Base-by-base conservation (phyloP, 2,113 vertebrate species). In the Malurus elegans region DNA sequence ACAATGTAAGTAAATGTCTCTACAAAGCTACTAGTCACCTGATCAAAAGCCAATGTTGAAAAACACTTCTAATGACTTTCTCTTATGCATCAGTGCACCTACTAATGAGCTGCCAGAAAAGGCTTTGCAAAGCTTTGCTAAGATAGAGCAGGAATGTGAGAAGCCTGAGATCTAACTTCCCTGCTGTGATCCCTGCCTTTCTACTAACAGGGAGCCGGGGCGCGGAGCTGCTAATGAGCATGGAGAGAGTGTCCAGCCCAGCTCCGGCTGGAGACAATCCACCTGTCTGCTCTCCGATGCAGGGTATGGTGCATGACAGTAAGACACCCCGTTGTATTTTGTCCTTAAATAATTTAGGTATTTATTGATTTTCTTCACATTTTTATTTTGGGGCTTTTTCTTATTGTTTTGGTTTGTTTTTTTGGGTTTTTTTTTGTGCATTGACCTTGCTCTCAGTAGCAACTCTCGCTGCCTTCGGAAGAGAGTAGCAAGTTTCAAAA, bases 21-120 rank as follows among this genome's bases (percentile, higher is more conserved):
- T 82, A 94, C 67, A 76, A 98, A 98, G 98, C 98, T 98, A 98
- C 98, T 97, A 98, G 98, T 99, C 98, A 99, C 98, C 98, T 98
- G 98, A 99, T 99, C 99, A 99, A 99, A 99, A 99, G 98, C 96
- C 97, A 98, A 96, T 98, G 98, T 98, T 98, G 98, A 98, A 99
- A 99, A 98, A 98, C 98, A 98, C 98, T 99, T 98, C 99, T 99
- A 99, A 99, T 99, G 99, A 99, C 99, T 99, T 99, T 99, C 99
- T 99, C 99, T 99, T 99, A 99, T 99, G 99, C 99, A 99, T 99
- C 99, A 99, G 98, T 99, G 99, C 98, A 98, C 98, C 98, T 99
- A 99, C 99, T 99, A 99, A 99, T 99, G 99, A 99, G 99, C 99
- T 99, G 99, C 99, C 99, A 99, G 99, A 98, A 99, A 98, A 99